Base-by-base conservation (phyloP, 2,113 vertebrate species). In the Etia nguti region DNA sequence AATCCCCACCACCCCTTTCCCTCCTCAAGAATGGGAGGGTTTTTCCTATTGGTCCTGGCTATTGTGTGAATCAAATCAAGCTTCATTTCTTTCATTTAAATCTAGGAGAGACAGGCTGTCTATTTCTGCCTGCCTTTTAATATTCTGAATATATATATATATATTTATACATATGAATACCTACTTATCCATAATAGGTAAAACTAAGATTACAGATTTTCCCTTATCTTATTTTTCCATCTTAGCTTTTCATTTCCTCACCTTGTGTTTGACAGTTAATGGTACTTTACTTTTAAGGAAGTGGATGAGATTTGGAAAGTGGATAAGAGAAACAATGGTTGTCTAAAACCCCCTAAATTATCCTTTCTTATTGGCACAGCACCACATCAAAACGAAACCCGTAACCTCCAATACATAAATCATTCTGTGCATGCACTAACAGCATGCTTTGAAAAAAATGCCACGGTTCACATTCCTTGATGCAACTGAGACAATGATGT, bases 11-110 rank as follows among this genome's bases (percentile, higher is more conserved):
- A 90, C 95, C 95, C 93, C 94, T 96, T 85, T 96, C 95, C 92
- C 86, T 91, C 95, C 87, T 94, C 93, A 93, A 93, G 95, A 92
- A 95, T 91, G 94, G 97, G 96, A 93, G 90, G 94, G 91, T 94
- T 91, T 95, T 95, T 93, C 97, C 97, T 93, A 97, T 97, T 97
- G 97, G 97, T 95, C 97, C 96, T 59, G 90, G 90, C 94, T 95
- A 83, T 95, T 96, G 92, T 96, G 94, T 94, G 94, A 96, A 96
- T 96, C 96, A 92, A 95, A 91, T 91, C 91, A 92, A 93, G 75
- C 86, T 83, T 86, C 70, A 84, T 82, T 93, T 88, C 83, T 92
- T 90, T 90, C 62, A 84, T 87, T 85, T 89, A 24, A 81, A 26
- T 84, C 84, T 86, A 26, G 18, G 16, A 77, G 46, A 31, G 73